These are phyloP conservation scores for Calephelis perditalis DNA, from an alignment of 2,888 invertebrate genomes.

Conservation along the genomic window DNA sequence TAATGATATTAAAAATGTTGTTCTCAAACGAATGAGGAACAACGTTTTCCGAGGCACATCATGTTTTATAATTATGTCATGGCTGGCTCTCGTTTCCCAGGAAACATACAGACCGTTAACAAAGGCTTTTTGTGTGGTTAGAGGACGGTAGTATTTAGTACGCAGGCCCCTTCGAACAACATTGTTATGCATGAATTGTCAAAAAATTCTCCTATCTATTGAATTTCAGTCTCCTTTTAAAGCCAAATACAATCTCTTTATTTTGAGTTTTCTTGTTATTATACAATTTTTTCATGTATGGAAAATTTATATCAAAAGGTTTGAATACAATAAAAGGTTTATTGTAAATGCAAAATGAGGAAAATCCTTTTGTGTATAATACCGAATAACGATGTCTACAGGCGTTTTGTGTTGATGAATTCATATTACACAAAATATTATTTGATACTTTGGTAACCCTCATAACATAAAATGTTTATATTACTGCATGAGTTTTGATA, in stretches of 20 bases:
- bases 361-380: not conserved
- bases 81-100: constrained; percentile 26
- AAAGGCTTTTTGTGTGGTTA: constrained; percentile 14
- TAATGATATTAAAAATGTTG: not conserved
- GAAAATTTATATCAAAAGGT: not conserved
- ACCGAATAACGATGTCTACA: too few species aligned
- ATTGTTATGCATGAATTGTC: constrained; percentile 23
- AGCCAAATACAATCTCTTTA: constrained; percentile 12
- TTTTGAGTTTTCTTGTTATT: constrained; percentile 5
- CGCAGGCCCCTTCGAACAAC: constrained; percentile 12
- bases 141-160: constrained; percentile 12
- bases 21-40: constrained; percentile 15
- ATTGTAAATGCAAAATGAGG: not conserved
- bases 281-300: constrained; percentile 5
- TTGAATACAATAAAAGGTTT: constrained; percentile 4
- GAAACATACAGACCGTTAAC: constrained; percentile 6
- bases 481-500: too few species aligned
- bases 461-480: too few species aligned
- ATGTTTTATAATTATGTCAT: constrained; percentile 4
- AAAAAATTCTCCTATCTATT: constrained; percentile 19
- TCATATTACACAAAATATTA: too few species aligned
- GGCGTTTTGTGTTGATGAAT: too few species aligned
- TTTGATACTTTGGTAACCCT: too few species aligned
- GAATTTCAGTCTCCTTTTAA: constrained; percentile 8
- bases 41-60: constrained; percentile 13